Evolutionary conservation across 2,797 vertebrate species (phyloP), one percentile per base, ranked within the genome.

Genomic region (Paratrypauchen microcephalus): DNA sequence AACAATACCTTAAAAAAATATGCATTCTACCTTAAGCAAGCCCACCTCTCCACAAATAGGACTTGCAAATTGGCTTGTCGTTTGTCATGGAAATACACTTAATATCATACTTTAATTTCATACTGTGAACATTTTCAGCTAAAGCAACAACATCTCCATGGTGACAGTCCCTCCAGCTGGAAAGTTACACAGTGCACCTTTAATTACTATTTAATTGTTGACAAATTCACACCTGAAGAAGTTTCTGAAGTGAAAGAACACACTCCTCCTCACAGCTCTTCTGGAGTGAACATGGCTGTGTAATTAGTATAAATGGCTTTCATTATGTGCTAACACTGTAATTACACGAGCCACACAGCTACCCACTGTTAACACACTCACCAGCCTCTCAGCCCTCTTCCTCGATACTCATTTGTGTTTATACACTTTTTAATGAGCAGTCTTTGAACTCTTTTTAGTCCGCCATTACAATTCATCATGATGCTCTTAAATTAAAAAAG

Each of bases 311-410:
- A 75, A 87, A 85, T 87, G 78, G 85, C 75, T 85, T 74, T 81
- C 77, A 89, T 90, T 86, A 86, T 80, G 85, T 83, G 75, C 75
- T 86, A 87, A 88, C 83, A 66, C 76, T 69, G 70, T 84, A 85
- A 84, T 88, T 83, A 78, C 81, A 75, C 52, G 78, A 83, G 76
- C 63, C 71, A 76, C 70, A 70, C 23, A 72, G 63, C 67, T 24
- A 69, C 68, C 41, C 69, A 45, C 41, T 45, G 41, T 45, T 45
- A 45, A 45, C 41, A 45, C 41, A 45, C 41, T 56, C 63, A 68
- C 23, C 65, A 28, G 66, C 56, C 67, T 36, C 28, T 5, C n/a
- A 61, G 16, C 24, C 13, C 41, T 45, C 41, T 5, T 58, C 24
- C 26, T 18, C 6, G 15, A 18, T 58, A 58, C 56, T n/a, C 28